phyloP scores from a whole-genome alignment of 2,888 invertebrate species.

The Athripsodes cinereus region DNA sequence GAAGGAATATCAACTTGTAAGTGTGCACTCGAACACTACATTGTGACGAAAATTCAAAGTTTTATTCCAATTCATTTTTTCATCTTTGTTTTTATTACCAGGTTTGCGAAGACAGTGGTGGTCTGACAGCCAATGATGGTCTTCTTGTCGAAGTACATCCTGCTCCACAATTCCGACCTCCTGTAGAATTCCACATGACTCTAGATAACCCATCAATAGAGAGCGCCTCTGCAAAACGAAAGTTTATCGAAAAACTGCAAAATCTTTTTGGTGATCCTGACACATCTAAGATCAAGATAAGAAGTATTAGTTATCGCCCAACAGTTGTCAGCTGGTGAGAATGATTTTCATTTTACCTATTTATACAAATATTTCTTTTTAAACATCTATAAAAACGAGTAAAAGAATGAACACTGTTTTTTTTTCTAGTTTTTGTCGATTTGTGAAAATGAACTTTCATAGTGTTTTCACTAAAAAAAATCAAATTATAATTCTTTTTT shows the following conservation, averaged over 20 bases:
- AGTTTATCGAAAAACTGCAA: constrained; percentile 75
- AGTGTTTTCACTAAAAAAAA: background rate
- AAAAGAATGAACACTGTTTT: too few species aligned
- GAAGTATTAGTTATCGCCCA: constrained; percentile 60
- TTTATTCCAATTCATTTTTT: background rate
- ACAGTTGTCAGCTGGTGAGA: constrained; percentile 64
- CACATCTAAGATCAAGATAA: constrained; percentile 66
- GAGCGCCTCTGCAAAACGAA: constrained; percentile 67
- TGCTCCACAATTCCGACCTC: constrained; percentile 58
- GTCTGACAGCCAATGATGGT: constrained; percentile 72
- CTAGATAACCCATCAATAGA: constrained; percentile 65
- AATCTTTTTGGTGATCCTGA: constrained; percentile 70
- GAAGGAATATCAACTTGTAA: constrained; percentile 70
- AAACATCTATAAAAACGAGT: background rate
- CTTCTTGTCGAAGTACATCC: constrained; percentile 67
- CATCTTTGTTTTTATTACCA: constrained; percentile 30
- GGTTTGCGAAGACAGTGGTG: constrained; percentile 69
- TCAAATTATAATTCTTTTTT: background rate
- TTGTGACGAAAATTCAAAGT: background rate
- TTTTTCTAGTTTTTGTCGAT: too few species aligned
- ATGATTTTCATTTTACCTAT: background rate
- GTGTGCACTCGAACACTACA: constrained; percentile 9
- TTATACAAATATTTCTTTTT: background rate
- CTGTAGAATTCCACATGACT: constrained; percentile 76
- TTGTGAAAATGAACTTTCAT: too few species aligned